These are phyloP conservation scores for Helicoverpa assulta DNA, from an alignment of 2,888 invertebrate species.

Conservation along the genomic window DNA sequence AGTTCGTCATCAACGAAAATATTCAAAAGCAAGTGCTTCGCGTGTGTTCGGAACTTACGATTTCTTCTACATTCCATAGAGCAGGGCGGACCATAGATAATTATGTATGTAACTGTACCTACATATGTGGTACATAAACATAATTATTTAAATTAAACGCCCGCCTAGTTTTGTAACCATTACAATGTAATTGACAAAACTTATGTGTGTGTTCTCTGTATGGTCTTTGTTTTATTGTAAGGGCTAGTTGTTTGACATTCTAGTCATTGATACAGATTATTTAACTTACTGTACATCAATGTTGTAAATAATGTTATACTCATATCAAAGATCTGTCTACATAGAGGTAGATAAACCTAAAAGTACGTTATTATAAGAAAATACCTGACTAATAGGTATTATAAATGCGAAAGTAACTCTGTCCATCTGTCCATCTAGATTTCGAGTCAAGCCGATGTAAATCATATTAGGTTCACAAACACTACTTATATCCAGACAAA, in stretches of 20 bases:
- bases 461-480: too few species aligned
- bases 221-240: neutral
- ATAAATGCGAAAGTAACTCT: too few species aligned
- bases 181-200: neutral
- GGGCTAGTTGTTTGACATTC: neutral
- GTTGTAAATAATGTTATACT: too few species aligned
- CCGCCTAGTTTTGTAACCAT: neutral
- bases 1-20: constrained; percentile 38
- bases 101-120: constrained; percentile 17
- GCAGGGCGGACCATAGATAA: constrained; percentile 23
- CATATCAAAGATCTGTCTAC: too few species aligned
- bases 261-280: neutral
- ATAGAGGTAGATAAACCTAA: too few species aligned
- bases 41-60: constrained; percentile 66
- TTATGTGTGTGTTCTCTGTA: neutral
- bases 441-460: too few species aligned
- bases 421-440: too few species aligned
- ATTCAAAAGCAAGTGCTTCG: constrained; percentile 57
- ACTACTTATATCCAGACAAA: too few species aligned
- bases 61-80: constrained; percentile 63
- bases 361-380: too few species aligned
- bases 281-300: too few species aligned
- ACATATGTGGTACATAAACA: neutral
- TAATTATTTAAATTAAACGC: neutral
- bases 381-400: too few species aligned